Conservation (phyloP, 2,888 invertebrate species). For the Oligia fasciuncula region DNA sequence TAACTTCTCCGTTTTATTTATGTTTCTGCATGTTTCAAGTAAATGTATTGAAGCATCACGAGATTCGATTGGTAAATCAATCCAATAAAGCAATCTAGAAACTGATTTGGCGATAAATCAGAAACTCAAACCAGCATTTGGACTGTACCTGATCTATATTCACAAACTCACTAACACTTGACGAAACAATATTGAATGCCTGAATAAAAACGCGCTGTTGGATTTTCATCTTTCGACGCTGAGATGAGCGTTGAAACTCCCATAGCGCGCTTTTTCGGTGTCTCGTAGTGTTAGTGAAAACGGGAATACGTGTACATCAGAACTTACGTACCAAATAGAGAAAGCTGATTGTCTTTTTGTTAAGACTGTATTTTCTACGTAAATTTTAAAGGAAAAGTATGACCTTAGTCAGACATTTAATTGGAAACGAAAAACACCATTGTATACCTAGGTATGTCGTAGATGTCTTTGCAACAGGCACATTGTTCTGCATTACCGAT, state of each 20-base stretch:
- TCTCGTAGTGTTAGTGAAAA: no score
- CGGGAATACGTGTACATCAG: no score
- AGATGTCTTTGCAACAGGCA: not conserved
- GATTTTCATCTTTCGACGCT: no score
- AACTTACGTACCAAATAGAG: not conserved
- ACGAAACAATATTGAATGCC: not conserved
- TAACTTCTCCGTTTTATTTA: no score
- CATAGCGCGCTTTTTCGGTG: no score
- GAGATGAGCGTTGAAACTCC: no score
- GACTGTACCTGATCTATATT: not conserved
- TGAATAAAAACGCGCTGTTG: not conserved
- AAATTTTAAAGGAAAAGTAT: not conserved
- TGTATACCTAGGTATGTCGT: not conserved
- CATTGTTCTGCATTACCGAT: not conserved
- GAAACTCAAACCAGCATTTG: conserved; percentile 3
- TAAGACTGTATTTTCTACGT: no score
- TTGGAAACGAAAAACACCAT: not conserved
- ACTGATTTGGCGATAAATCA: conserved; percentile 34
- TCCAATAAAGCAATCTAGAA: conserved; percentile 18
- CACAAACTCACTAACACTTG: not conserved
- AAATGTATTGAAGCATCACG: conserved; percentile 8
- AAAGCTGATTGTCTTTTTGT: no score
- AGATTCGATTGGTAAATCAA: conserved; percentile 18
- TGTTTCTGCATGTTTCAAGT: not conserved
- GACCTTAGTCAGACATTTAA: not conserved